Percentiles rank a stretch among this genome's conserved stretches.
phyloP scores from a whole-genome alignment of 2,113 vertebrate genomes.

The Trichomycterus rosablanca region DNA sequence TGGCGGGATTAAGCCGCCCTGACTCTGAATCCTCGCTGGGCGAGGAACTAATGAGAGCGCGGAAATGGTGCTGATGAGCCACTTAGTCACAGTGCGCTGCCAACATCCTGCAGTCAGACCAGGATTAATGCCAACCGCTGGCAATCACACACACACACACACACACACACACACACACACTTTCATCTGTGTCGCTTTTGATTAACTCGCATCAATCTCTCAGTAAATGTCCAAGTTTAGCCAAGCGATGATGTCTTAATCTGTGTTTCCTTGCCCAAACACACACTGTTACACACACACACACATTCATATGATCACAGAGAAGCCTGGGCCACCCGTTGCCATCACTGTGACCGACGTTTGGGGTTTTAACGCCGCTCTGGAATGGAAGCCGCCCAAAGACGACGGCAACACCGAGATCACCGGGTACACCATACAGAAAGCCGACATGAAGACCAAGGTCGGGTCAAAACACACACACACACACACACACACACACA shows the following conservation, averaged over 20 bases:
- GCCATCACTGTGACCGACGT: conserved; percentile 75
- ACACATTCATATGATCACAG: conserved; percentile 51
- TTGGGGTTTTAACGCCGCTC: conserved; percentile 82
- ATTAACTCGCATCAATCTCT: neutral
- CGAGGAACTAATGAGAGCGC: conserved; percentile 60
- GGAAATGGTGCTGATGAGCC: conserved; percentile 41
- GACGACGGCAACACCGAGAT: conserved; percentile 83
- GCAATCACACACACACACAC: conserved; percentile 11
- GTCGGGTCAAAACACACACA: conserved; percentile 50
- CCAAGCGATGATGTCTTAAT: neutral
- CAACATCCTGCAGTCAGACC: conserved; percentile 24
- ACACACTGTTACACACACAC: no score
- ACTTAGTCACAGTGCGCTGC: conserved; percentile 47
- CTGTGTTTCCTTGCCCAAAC: no score
- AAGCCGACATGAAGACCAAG: conserved; percentile 84
- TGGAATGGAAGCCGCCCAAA: conserved; percentile 83
- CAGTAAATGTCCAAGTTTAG: neutral
- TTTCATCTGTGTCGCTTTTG: neutral
- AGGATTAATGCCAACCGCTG: conserved; percentile 49
- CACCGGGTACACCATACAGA: conserved; percentile 79
- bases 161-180: conserved; percentile 26
- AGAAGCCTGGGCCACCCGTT: conserved; percentile 76
- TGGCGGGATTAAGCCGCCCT: conserved; percentile 42
- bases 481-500: conserved; percentile 4
- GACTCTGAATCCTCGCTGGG: conserved; percentile 51